Evolutionary conservation across 1,140 invertebrate genomes (phyloP), one percentile per base, ranked within the genome.

Genomic region (Mercenaria mercenaria): DNA sequence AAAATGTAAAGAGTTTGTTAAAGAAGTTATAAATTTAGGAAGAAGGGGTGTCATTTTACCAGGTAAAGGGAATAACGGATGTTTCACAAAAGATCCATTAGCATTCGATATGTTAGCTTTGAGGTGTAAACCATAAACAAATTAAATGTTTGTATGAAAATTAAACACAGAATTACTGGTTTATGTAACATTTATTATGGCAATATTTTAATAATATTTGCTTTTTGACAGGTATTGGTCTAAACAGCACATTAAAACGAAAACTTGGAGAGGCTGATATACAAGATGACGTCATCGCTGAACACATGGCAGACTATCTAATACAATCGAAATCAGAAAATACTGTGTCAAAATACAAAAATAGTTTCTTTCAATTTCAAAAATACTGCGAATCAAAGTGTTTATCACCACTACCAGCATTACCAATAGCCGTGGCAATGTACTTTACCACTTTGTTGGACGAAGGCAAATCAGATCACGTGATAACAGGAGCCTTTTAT

Each of bases 401-500:
- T 32, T 0, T 43, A 15, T n/a, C 59, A 50, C 37, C 39, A 37
- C 20, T 88, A 29, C 76, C 74, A 47, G 86, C 86, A 15, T 11
- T 29, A 23, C 32, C 86, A 47, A 79, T 80, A n/a, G 2, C 59
- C 32, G 76, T 88, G 8, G 52, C 86, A 4, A 43, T 88, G 41
- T 88, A 88, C 72, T 18, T 88, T 37, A 80, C 86, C 2, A 20
- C 56, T 11, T 52, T 80, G 67, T 37, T 88, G 34, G 86, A 88
- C 41, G 3, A 1, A 8, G 52, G 41, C 15, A 56, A 74, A 47
- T 50, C 84, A 64, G 18, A 43, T 18, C 13, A 64, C 61, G 64
- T 72, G 13, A 61, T 87, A 26, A 39, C 59, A 1, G 18, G 39
- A 1, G 61, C 80, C 8, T 20, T 64, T 39, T 64, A 83, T 56